These are phyloP conservation scores for Drosophila testacea DNA, from an alignment of 2,888 invertebrate species.

Conservation along the genomic window DNA sequence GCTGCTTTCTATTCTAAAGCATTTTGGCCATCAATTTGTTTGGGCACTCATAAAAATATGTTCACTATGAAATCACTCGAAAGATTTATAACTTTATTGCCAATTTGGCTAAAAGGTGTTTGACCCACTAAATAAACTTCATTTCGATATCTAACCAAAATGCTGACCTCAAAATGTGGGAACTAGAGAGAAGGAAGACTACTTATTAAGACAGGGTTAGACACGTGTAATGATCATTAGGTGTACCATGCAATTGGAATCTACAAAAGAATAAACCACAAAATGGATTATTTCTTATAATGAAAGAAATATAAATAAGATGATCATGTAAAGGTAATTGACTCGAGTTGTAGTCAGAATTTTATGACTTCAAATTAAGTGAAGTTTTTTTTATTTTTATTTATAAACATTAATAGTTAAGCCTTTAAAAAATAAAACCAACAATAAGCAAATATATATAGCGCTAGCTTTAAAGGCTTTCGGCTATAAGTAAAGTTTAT, in stretches of 20 bases:
- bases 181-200: neutral
- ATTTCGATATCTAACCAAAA: conserved; percentile 23
- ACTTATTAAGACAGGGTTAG: neutral
- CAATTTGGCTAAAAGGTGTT: conserved; percentile 37
- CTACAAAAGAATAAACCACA: neutral
- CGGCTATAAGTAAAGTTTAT: neutral
- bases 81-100: conserved; percentile 60
- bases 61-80: conserved; percentile 2
- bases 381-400: neutral
- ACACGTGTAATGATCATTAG: conserved; percentile 25
- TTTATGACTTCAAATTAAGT: neutral
- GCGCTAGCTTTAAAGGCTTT: too few relatives aligned
- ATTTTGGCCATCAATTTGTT: conserved; percentile 22
- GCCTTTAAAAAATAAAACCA: too few relatives aligned
- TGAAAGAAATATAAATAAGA: neutral
- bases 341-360: neutral
- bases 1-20: conserved; percentile 62
- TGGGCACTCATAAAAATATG: conserved; percentile 29
- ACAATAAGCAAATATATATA: too few relatives aligned
- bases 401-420: too few relatives aligned
- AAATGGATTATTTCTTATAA: conserved; percentile 5
- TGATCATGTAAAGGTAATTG: neutral
- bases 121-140: conserved; percentile 36
- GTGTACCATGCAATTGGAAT: conserved; percentile 6
- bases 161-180: conserved; percentile 21